Conservation (phyloP, 2,888 invertebrate species). For the Clanis bilineata region DNA sequence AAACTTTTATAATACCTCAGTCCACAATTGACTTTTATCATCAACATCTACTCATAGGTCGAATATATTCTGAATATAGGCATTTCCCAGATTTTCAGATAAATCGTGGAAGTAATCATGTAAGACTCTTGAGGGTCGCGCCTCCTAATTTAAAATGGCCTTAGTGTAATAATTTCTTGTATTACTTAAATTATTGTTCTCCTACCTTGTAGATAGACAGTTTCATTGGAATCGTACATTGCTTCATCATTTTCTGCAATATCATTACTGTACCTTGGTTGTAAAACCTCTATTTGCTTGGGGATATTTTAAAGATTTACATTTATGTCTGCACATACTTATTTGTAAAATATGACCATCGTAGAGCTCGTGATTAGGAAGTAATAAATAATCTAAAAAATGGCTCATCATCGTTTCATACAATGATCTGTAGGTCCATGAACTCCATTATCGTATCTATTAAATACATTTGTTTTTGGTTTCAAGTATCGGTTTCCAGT, state of each 20-base stretch:
- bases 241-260: not conserved
- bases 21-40: no score
- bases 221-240: no score
- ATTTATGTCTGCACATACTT: not conserved
- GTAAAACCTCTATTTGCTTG: not conserved
- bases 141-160: no score
- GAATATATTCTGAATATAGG: no score
- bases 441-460: not conserved
- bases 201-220: no score
- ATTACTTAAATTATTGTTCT: no score
- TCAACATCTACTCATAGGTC: no score
- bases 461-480: not conserved
- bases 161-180: no score
- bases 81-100: no score
- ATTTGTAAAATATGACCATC: not conserved
- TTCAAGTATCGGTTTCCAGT: not conserved
- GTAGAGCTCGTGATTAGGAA: not conserved
- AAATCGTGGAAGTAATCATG: no score
- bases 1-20: no score
- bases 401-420: not conserved
- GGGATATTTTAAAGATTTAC: not conserved
- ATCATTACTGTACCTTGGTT: not conserved
- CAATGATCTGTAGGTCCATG: not conserved
- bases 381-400: not conserved
- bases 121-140: no score